Evolutionary conservation across 2,113 vertebrate species (phyloP).

Genomic region (Strix uralensis): DNA sequence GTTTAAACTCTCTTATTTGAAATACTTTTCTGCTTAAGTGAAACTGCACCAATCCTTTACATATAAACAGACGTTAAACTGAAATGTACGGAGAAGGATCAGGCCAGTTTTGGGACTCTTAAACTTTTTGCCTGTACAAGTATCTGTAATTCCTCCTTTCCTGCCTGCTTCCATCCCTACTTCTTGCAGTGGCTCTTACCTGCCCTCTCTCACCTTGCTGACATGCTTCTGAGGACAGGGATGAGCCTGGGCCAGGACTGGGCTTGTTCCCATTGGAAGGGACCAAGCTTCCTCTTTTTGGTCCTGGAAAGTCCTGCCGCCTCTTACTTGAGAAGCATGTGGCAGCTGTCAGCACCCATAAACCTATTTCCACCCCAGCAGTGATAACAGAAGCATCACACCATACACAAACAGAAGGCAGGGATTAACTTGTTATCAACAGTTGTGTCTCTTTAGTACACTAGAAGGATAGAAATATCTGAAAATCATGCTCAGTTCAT

Average conservation of each 20-base stretch:
- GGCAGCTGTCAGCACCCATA: no score
- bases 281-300: not conserved
- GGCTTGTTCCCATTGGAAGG: not conserved
- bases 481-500: not conserved
- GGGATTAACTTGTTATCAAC: not conserved
- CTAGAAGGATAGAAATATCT: not conserved
- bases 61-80: not conserved
- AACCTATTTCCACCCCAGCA: not conserved
- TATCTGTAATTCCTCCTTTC: not conserved
- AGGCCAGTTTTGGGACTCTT: not conserved
- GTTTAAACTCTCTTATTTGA: not conserved
- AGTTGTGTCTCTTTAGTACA: not conserved
- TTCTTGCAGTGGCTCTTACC: not conserved
- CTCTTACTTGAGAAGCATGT: not conserved
- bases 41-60: not conserved
- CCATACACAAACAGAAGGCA: not conserved
- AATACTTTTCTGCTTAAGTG: not conserved
- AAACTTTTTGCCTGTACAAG: not conserved
- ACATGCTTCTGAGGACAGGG: not conserved
- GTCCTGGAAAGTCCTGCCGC: not conserved
- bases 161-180: not conserved
- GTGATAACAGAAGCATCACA: not conserved
- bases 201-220: not conserved
- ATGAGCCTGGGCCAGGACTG: not conserved
- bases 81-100: not conserved